A percentile compares a stretch with the other conserved stretches of the same genome.
phyloP scores from a whole-genome alignment of 2,888 invertebrate genomes.

The Hirtodrosophila cameraria region DNA sequence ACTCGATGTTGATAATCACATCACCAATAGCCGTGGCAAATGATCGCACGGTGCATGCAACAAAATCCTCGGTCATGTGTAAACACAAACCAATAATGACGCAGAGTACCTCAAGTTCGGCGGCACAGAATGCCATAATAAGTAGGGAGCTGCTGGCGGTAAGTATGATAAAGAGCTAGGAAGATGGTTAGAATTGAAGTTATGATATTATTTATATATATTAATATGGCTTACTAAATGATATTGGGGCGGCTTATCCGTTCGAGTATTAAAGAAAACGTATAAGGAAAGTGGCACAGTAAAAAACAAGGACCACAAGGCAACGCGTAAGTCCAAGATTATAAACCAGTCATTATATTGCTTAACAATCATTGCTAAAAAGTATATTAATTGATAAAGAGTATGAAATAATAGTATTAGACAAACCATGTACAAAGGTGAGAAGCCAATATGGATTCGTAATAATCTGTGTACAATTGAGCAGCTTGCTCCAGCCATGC shows the following conservation, averaged over 20 bases:
- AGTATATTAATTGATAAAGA: neutral
- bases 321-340: neutral
- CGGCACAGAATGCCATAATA: conserved; percentile 20
- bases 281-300: conserved; percentile 45
- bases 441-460: conserved; percentile 50
- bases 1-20: conserved; percentile 34
- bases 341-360: conserved; percentile 10
- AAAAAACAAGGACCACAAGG: conserved; percentile 25
- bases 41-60: conserved; percentile 29
- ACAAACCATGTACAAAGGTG: neutral
- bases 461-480: conserved; percentile 68
- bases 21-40: conserved; percentile 33
- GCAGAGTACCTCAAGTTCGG: conserved; percentile 45
- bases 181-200: neutral
- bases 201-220: too few species aligned
- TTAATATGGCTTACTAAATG: conserved; percentile 30
- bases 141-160: conserved; percentile 28
- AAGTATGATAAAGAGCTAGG: conserved; percentile 34
- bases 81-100: conserved; percentile 38
- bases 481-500: conserved; percentile 80
- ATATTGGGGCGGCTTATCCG: conserved; percentile 48
- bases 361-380: conserved; percentile 27
- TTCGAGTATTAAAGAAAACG: conserved; percentile 38
- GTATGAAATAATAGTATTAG: neutral
- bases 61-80: conserved; percentile 35